Base-by-base conservation (phyloP, 2,797 vertebrate species). In the Taeniopygia guttata region DNA sequence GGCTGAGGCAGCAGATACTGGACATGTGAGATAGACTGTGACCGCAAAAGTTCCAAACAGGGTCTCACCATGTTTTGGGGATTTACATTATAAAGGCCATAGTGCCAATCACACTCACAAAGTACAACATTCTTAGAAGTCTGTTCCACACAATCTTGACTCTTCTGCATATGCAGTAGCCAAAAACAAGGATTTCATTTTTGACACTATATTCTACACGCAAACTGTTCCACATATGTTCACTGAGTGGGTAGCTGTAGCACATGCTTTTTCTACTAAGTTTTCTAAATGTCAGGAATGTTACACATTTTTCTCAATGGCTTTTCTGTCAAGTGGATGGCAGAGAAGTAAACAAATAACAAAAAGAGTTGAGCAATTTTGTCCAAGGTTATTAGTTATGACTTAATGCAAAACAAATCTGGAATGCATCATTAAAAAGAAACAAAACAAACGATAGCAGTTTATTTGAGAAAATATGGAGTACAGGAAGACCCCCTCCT, bases 201-300 rank as follows among this genome's bases (percentile, higher is more conserved):
- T 63, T 96, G 89, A 93, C 87, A 79, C 74, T 91, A 10, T 30
- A 86, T 72, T 73, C 52, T 66, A 64, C 87, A 94, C 56, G 87
- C 92, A 95, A 79, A 76, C 84, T 92, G 91, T 21, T 96, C 51
- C 63, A 75, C 94, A 96, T 94, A 95, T 95, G 93, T 90, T 93
- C 52, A 11, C 58, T 86, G 82, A 56, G 56, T 70, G 86, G 63
- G 63, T 69, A 88, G 45, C 15, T 85, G 21, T 7, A 93, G 36
- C 84, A 87, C 54, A 29, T 59, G 34, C 0, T 80, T 93, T 79
- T 94, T 79, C 58, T 63, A 4, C 51, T 36, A 5, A 42, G 48
- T 48, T 78, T 89, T 83, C 59, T 91, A 92, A 92, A 95, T 95
- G 69, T 93, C 92, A 91, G 34, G 7, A 12, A 34, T 13, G 10